phyloP scores from a whole-genome alignment of 2,888 invertebrate genomes.

The Linnaemya tessellans region DNA sequence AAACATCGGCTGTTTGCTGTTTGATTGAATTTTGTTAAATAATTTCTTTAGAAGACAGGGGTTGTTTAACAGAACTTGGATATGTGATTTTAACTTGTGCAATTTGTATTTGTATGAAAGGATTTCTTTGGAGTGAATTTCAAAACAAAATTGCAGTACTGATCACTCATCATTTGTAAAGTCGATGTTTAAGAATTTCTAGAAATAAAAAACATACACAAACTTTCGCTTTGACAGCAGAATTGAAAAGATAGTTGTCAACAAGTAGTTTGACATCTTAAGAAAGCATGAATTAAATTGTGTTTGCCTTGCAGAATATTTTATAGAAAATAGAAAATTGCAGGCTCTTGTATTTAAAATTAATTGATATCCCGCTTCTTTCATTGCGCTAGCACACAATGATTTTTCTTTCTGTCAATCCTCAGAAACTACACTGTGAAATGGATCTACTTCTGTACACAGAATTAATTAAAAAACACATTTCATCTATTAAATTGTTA shows the following conservation, averaged over 20 bases:
- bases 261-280: background rate
- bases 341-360: no score
- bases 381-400: no score
- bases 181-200: background rate
- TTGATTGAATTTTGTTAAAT: slow-evolving; percentile 25
- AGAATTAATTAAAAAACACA: no score
- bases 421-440: no score
- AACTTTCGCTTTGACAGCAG: background rate
- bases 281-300: no score
- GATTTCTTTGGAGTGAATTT: background rate
- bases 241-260: background rate
- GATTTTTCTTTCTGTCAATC: no score
- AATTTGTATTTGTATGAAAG: background rate
- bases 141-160: no score
- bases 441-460: no score
- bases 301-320: no score
- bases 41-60: slow-evolving; percentile 8
- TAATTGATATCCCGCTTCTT: no score
- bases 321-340: no score
- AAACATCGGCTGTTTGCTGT: background rate
- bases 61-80: background rate
- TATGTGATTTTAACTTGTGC: background rate
- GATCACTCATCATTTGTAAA: background rate
- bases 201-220: background rate
- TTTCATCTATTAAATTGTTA: no score